Evolutionary conservation across 2,797 vertebrate species (phyloP).

Genomic region (Alfaro cultratus): DNA sequence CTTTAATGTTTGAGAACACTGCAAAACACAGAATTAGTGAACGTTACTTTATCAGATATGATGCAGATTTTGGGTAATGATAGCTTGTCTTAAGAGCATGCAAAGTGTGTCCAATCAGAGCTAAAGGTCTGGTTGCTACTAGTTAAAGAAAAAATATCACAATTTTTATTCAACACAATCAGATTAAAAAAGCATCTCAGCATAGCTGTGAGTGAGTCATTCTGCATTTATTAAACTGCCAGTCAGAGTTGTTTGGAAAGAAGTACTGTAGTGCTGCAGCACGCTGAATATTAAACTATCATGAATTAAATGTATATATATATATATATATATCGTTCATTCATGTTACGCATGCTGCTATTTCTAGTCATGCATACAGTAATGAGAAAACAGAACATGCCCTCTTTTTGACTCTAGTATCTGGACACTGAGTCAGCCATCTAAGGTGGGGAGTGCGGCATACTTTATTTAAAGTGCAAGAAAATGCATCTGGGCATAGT

Average conservation of each 20-base stretch:
- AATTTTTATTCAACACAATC: neutral
- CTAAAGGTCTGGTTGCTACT: neutral
- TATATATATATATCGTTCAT: conserved; percentile 18
- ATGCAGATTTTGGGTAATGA: conserved; percentile 4
- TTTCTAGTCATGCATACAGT: neutral
- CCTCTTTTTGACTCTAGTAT: neutral
- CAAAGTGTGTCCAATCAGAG: neutral
- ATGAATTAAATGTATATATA: neutral
- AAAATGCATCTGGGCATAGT: neutral
- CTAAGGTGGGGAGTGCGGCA: neutral
- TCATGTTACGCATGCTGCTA: conserved; percentile 25
- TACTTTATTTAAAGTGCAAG: neutral
- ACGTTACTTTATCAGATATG: neutral
- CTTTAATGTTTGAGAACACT: neutral
- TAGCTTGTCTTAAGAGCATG: conserved; percentile 5
- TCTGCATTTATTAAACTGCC: neutral
- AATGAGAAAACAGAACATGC: neutral
- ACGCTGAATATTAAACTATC: conserved; percentile 24
- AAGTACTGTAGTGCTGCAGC: conserved; percentile 10
- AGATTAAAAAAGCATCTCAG: conserved; percentile 7
- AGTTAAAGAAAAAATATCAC: conserved; percentile 10
- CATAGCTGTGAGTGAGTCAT: conserved; percentile 12
- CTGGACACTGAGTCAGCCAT: neutral
- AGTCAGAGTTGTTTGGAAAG: neutral
- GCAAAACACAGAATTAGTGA: conserved; percentile 27